Evolutionary conservation across 2,888 invertebrate genomes (phyloP).

Genomic region (Caenorhabditis uteleia): DNA sequence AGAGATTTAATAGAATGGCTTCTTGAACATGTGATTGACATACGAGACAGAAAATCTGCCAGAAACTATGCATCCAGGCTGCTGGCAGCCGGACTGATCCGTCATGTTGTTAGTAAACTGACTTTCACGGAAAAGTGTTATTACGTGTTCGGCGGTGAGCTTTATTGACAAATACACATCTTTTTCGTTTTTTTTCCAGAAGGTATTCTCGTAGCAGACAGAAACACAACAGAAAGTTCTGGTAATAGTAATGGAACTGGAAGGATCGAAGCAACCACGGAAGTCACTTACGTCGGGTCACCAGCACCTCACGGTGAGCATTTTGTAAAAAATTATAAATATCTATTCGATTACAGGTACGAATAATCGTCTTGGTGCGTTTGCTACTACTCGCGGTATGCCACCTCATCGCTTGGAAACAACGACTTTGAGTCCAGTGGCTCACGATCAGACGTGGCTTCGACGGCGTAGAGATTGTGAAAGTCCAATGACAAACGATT

Average conservation of each 20-base stretch:
- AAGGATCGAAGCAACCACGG: constrained; percentile 42
- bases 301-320: constrained; percentile 46
- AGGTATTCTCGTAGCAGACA: constrained; percentile 10
- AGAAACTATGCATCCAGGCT: constrained; percentile 52
- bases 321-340: no score
- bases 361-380: not conserved
- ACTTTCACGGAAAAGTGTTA: constrained; percentile 67
- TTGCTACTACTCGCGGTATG: constrained; percentile 6
- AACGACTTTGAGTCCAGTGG: constrained; percentile 38
- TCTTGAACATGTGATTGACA: constrained; percentile 58
- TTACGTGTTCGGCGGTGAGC: constrained; percentile 55
- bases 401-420: constrained; percentile 38
- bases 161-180: not conserved
- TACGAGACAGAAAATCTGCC: constrained; percentile 55
- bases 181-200: constrained; percentile 13
- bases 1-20: constrained; percentile 64
- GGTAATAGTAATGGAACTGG: constrained; percentile 37
- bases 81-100: constrained; percentile 57
- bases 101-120: constrained; percentile 65
- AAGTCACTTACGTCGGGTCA: constrained; percentile 52
- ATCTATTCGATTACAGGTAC: no score
- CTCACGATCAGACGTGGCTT: constrained; percentile 53
- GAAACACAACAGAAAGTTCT: constrained; percentile 36
- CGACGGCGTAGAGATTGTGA: constrained; percentile 51
- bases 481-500: constrained; percentile 59